Evolutionary conservation across 2,888 invertebrate genomes (phyloP), one percentile per base, ranked within the genome.

Genomic region (Alcis repandata): DNA sequence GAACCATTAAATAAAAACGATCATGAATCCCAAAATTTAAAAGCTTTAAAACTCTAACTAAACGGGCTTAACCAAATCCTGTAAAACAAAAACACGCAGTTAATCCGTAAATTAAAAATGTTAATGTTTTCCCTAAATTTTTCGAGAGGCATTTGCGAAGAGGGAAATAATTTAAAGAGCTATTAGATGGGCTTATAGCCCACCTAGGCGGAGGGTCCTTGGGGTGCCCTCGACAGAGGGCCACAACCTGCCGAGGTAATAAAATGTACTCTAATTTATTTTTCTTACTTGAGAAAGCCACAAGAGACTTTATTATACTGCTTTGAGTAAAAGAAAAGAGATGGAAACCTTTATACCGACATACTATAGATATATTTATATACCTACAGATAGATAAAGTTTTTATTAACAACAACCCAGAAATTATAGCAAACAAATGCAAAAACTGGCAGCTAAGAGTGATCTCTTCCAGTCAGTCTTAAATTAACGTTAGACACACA

Each of bases 71-170:
- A n/a, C n/a, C n/a, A n/a, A n/a, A n/a, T n/a, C n/a, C n/a, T n/a
- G n/a, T n/a, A n/a, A n/a, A n/a, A n/a, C n/a, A n/a, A n/a, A 59
- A 64, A 41, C 41, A 48, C 40, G 22, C 48, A 40, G 33, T 59
- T 41, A 64, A 59, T 48, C 48, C 56, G 9, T 56, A 60, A 65
- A 67, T 72, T 65, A 63, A 63, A 67, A 72, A 70, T 67, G 70
- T 51, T 48, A 41, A 59, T 53, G 56, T 62, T 63, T 43, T 59
- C 60, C n/a, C 40, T 61, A 17, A 61, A 68, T 72, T 63, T 62
- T 68, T 68, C 58, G 68, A 64, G 43, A 38, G 65, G 67, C 36
- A 63, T 72, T 70, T 48, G 53, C 22, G 62, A 27, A 8, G 58
- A 45, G 60, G 58, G 62, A 66, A 63, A 56, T 64, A 59, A 66